These are phyloP conservation scores for Pammene fasciana DNA, from an alignment of 2,888 invertebrate genomes.

Conservation along the genomic window DNA sequence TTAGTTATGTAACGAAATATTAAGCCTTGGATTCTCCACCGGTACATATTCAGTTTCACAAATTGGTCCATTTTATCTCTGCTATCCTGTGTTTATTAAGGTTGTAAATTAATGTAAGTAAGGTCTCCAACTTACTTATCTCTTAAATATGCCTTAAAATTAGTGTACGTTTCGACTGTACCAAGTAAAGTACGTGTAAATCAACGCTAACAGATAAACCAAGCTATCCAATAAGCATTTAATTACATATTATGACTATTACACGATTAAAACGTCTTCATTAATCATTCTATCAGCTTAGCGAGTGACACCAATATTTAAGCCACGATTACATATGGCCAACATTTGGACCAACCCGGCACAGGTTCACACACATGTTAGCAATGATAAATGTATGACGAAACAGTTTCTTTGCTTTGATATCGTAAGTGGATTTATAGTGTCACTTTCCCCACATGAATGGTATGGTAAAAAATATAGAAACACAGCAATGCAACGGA, in stretches of 20 bases:
- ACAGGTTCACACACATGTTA: conserved; percentile 40
- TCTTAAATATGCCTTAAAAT: too few relatives aligned
- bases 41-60: too few relatives aligned
- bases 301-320: conserved; percentile 19
- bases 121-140: too few relatives aligned
- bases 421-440: conserved; percentile 38
- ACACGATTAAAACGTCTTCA: conserved; percentile 9
- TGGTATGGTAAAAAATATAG: conserved; percentile 31
- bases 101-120: too few relatives aligned
- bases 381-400: conserved; percentile 35
- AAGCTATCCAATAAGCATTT: background rate
- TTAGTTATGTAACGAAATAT: too few relatives aligned
- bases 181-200: background rate
- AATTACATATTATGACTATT: conserved; percentile 12
- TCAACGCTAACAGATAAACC: background rate
- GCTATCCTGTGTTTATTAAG: too few relatives aligned
- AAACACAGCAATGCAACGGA: conserved; percentile 21
- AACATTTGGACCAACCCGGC: conserved; percentile 20
- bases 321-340: conserved; percentile 17
- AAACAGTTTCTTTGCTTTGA: conserved; percentile 36
- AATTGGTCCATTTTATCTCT: too few relatives aligned
- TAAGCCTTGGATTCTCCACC: too few relatives aligned
- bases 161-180: too few relatives aligned
- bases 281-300: conserved; percentile 15
- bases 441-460: conserved; percentile 39